Evolutionary conservation across 2,797 vertebrate genomes (phyloP).

Genomic region (Chiloscyllium punctatum): DNA sequence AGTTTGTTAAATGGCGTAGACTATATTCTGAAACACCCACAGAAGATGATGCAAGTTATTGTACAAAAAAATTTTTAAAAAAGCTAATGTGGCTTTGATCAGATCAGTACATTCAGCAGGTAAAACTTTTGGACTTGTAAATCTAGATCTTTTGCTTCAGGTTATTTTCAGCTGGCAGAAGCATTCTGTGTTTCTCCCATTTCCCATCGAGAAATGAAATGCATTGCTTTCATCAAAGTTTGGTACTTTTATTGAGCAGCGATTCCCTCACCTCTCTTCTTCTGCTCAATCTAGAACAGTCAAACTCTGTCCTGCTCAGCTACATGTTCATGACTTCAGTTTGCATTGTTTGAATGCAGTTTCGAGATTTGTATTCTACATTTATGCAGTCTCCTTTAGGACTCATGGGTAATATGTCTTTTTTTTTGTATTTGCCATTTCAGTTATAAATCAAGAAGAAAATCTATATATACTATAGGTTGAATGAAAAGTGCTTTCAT

Average conservation of each 20-base stretch:
- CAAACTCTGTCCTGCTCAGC: neutral
- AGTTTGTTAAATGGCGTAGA: neutral
- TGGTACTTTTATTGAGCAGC: neutral
- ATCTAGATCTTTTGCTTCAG: neutral
- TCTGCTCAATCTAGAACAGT: neutral
- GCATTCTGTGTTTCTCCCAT: neutral
- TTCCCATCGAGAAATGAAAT: neutral
- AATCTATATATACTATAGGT: neutral
- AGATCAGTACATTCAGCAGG: constrained; percentile 1
- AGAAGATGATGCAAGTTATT: neutral
- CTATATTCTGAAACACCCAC: neutral
- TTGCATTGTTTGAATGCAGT: neutral
- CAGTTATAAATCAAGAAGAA: neutral
- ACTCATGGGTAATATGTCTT: neutral
- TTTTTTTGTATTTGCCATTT: neutral
- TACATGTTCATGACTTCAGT: neutral
- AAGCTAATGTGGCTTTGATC: neutral
- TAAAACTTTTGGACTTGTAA: constrained; percentile 29
- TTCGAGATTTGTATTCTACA: neutral
- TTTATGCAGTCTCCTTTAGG: neutral
- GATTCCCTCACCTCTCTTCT: neutral
- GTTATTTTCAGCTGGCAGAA: neutral
- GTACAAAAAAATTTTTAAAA: neutral
- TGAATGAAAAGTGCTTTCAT: neutral
- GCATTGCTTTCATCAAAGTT: neutral